Base-by-base conservation (phyloP, 2,888 invertebrate genomes). In the Pseudanteris insignis region DNA sequence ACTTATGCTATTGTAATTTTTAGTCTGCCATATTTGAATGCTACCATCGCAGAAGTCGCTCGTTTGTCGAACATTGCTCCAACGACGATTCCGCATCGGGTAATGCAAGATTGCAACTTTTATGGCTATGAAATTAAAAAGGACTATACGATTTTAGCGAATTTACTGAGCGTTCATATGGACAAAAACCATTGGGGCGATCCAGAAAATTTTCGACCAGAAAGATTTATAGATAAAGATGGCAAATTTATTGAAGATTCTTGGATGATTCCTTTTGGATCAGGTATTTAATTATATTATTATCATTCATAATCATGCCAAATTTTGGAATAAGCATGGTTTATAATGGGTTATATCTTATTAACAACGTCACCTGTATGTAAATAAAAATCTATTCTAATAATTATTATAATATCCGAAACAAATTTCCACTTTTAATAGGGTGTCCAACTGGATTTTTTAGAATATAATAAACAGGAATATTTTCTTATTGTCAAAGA, bases 81-180 rank as follows among this genome's bases (percentile, higher is more conserved):
- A 0, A 89, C 91, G 68, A 88, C 89, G 2, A 86, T 92, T 2
- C 90, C 91, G 0, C 92, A 92, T 75, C 84, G 91, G 21, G 90
- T 91, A 0, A 67, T 89, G 8, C 83, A 82, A 55, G 86, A 91
- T 64, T 90, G 91, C 0, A 83, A 83, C 0, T 78, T 92, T 0
- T 84, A 86, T 67, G 91, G 91, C 29, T 90, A 87, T 73, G 80
- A 83, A 50, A 88, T 91, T 86, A 91, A 84, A 88, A 88, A 81
- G 76, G 69, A 67, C 63, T 71, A 69, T 41, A 64, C 60, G 7
- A 28, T 92, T 1, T 83, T 91, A n/a, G 86, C 86, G 43, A 91
- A 89, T 76, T 87, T 88, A 70, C 85, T 88, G 32, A 88, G 88
- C 62, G 85, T 89, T 66, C 81, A 91, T 50, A 86, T 89, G 85